Evolutionary conservation across 2,113 vertebrate genomes (phyloP).

Genomic region (Labrus mixtus): DNA sequence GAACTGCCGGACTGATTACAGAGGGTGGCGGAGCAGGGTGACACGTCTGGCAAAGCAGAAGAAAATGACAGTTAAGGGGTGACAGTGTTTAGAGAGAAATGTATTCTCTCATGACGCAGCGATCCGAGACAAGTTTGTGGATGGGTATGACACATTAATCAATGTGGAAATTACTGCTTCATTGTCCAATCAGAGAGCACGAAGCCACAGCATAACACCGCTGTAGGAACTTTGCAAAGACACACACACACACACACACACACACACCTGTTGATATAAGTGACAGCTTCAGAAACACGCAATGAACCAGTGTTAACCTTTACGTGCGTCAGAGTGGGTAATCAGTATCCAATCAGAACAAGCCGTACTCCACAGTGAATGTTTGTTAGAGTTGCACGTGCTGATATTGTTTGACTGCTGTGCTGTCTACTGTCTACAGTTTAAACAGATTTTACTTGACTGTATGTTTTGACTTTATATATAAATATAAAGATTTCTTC

Average conservation of each 20-base stretch:
- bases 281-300: neutral
- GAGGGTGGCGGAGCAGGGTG: slow-evolving; percentile 10
- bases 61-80: slow-evolving; percentile 42
- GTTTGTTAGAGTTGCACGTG: neutral
- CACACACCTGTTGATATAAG: too few species aligned
- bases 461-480: too few species aligned
- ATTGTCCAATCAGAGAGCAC: slow-evolving; percentile 3
- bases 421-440: neutral
- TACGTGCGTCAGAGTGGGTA: neutral
- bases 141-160: slow-evolving; percentile 1
- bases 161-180: slow-evolving; percentile 46
- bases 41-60: slow-evolving; percentile 54
- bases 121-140: slow-evolving; percentile 6
- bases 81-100: slow-evolving; percentile 37
- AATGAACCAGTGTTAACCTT: neutral
- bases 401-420: neutral
- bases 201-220: slow-evolving; percentile 1
- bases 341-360: neutral
- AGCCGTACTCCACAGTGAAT: neutral
- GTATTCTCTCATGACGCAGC: neutral
- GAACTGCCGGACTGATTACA: slow-evolving; percentile 64
- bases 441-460: neutral
- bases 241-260: too few species aligned
- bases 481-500: too few species aligned
- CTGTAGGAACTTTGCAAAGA: neutral